Conservation (phyloP, 2,888 invertebrate species). For the Lochmaea capreae region DNA sequence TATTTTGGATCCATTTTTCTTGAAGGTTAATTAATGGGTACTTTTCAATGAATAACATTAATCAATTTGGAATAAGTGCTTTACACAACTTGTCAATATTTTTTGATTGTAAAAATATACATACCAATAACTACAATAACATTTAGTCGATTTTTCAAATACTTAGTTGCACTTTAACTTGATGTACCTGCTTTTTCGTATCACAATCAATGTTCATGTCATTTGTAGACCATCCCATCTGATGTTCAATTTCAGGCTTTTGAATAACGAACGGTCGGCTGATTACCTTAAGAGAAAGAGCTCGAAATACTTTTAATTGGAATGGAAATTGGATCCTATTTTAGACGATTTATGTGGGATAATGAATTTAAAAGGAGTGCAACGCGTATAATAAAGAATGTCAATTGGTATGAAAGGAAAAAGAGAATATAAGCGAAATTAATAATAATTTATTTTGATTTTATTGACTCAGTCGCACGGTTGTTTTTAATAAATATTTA, state of each 20-base stretch:
- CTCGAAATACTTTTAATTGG: slow-evolving; percentile 43
- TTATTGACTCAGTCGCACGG: background rate
- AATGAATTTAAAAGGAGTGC: slow-evolving; percentile 30
- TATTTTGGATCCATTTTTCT: too few species aligned
- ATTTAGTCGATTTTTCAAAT: background rate
- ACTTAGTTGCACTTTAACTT: background rate
- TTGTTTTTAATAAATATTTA: slow-evolving; percentile 20
- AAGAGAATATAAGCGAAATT: slow-evolving; percentile 23
- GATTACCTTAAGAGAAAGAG: slow-evolving; percentile 17
- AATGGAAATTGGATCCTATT: slow-evolving; percentile 41
- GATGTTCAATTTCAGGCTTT: slow-evolving; percentile 39
- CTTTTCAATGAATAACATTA: background rate
- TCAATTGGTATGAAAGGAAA: slow-evolving; percentile 19
- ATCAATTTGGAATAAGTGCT: background rate
- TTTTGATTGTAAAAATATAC: background rate
- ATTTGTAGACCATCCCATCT: slow-evolving; percentile 37
- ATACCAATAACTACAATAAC: background rate
- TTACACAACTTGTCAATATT: background rate
- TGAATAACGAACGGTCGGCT: slow-evolving; percentile 33
- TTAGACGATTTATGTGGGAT: slow-evolving; percentile 39
- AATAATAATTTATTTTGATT: slow-evolving; percentile 30
- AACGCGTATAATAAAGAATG: slow-evolving; percentile 23
- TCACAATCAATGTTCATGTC: slow-evolving; percentile 40
- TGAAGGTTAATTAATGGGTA: background rate
- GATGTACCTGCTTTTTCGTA: slow-evolving; percentile 18